Conservation (phyloP, 2,113 vertebrate genomes). For the Halichoeres trimaculatus region DNA sequence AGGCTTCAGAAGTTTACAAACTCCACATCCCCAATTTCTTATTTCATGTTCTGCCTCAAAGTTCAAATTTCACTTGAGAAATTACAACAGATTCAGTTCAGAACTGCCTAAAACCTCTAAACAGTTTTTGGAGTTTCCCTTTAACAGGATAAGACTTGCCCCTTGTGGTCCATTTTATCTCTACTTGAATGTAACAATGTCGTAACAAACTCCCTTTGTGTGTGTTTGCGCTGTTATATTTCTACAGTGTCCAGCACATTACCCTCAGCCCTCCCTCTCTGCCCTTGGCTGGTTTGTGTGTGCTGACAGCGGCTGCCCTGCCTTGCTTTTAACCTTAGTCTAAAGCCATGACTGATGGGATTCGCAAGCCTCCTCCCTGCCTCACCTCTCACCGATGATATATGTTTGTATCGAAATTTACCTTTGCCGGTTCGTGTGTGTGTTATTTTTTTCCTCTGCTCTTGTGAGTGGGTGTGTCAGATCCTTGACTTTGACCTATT, state of each 20-base stretch:
- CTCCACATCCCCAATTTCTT: background rate
- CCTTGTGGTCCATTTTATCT: background rate
- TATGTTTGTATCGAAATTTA: conserved; percentile 56
- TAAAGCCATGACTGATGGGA: conserved; percentile 72
- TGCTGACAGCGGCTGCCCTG: conserved; percentile 44
- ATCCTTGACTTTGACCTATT: conserved; percentile 45
- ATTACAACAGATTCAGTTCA: background rate
- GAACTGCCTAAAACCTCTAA: background rate
- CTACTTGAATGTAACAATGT: background rate
- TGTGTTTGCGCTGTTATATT: conserved; percentile 34
- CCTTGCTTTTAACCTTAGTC: conserved; percentile 64
- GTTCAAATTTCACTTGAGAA: background rate
- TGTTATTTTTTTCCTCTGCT: background rate
- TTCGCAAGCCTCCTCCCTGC: conserved; percentile 49
- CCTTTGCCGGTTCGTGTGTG: conserved; percentile 36
- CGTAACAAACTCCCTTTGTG: conserved; percentile 27
- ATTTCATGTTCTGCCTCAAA: background rate
- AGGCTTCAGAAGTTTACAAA: no score
- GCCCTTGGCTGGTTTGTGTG: conserved; percentile 57
- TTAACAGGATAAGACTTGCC: background rate
- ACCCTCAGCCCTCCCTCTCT: conserved; percentile 41
- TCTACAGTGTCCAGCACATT: conserved; percentile 19
- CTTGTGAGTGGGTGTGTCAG: conserved; percentile 16
- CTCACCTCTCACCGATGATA: conserved; percentile 69
- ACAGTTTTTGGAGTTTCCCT: background rate